Conservation (phyloP, 2,888 invertebrate genomes). For the Invenusta paracnida region DNA sequence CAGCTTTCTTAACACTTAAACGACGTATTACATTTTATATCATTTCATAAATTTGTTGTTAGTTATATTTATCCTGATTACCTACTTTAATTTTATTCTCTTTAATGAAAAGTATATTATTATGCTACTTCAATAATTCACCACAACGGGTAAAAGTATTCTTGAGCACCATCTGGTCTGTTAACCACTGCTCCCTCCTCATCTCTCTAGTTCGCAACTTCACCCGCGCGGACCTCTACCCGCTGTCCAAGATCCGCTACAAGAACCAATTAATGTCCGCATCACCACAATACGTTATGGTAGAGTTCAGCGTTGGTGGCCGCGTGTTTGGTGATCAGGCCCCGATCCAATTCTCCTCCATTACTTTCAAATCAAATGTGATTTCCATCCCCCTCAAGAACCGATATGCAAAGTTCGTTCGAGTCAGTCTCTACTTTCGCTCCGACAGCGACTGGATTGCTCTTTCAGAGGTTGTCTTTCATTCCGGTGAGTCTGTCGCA, state of each 20-base stretch:
- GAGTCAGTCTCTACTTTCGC: neutral
- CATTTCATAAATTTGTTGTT: no score
- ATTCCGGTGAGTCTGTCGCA: neutral
- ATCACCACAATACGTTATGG: neutral
- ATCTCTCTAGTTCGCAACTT: neutral
- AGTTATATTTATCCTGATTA: no score
- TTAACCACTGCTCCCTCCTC: neutral
- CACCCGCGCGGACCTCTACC: neutral
- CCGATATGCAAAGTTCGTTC: neutral
- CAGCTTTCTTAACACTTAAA: no score
- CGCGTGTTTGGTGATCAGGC: neutral
- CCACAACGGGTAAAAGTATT: no score
- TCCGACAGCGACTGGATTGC: neutral
- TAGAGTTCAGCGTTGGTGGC: slow-evolving; percentile 3
- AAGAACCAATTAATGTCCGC: neutral
- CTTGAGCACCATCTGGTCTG: no score
- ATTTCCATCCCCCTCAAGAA: neutral
- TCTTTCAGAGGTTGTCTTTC: neutral
- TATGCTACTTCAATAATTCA: no score
- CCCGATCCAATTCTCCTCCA: neutral
- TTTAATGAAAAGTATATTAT: no score
- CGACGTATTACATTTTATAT: no score
- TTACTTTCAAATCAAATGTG: neutral
- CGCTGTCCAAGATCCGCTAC: neutral
- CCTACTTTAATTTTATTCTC: no score